phyloP scores from a whole-genome alignment of 2,888 invertebrate species.

The Dynastes grantii region DNA sequence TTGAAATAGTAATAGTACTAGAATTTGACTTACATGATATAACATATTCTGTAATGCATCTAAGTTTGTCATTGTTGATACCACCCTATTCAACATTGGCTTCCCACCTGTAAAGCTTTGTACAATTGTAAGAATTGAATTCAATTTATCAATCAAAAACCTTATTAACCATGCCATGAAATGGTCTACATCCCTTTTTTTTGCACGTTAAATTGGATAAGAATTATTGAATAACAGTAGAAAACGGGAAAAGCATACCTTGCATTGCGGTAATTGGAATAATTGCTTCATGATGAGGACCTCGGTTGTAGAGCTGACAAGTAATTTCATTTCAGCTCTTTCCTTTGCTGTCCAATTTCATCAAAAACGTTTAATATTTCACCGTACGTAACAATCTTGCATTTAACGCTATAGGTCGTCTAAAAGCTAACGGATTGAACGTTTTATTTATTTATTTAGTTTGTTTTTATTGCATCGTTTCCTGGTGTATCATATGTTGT shows the following conservation, averaged over 20 bases:
- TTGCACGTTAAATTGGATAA: slow-evolving; percentile 52
- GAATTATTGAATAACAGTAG: slow-evolving; percentile 59
- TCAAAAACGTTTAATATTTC: slow-evolving; percentile 63
- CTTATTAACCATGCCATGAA: too few species aligned
- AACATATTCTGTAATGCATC: too few species aligned
- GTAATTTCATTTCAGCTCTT: slow-evolving; percentile 62
- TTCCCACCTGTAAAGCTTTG: too few species aligned
- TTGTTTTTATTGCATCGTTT: neutral
- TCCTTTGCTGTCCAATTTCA: slow-evolving; percentile 60
- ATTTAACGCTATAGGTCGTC: slow-evolving; percentile 58
- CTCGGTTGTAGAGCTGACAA: slow-evolving; percentile 60
- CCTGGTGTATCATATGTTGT: too few species aligned
- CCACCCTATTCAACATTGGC: too few species aligned
- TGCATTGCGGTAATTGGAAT: slow-evolving; percentile 62
- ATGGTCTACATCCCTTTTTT: slow-evolving; percentile 4
- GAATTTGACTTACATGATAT: too few species aligned
- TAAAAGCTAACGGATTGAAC: slow-evolving; percentile 55
- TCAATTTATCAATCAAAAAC: too few species aligned
- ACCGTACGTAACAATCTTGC: slow-evolving; percentile 58
- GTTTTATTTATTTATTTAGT: slow-evolving; percentile 26
- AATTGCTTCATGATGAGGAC: slow-evolving; percentile 63
- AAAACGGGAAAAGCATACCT: slow-evolving; percentile 58
- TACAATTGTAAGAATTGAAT: too few species aligned
- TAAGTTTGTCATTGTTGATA: too few species aligned
- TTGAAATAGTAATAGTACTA: too few species aligned